Conservation (phyloP, 2,888 invertebrate genomes). For the Rhaphigaster nebulosa region DNA sequence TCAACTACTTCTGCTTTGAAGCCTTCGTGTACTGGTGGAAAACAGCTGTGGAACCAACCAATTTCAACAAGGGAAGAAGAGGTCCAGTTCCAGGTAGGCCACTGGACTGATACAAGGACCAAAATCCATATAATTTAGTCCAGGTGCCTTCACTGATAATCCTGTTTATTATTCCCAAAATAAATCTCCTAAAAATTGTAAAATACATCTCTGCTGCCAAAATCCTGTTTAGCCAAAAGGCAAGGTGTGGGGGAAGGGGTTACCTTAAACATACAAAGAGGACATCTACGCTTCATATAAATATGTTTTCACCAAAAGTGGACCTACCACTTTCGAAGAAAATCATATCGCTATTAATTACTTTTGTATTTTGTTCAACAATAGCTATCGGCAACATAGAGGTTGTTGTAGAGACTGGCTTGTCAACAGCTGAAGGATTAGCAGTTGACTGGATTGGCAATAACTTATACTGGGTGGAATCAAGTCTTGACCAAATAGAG, state of each 20-base stretch:
- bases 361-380: slow-evolving; percentile 63
- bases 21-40: no score
- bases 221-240: neutral
- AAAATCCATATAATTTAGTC: no score
- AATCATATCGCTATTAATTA: neutral
- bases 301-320: neutral
- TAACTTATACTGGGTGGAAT: slow-evolving; percentile 91
- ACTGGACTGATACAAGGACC: no score
- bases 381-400: slow-evolving; percentile 80
- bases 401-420: slow-evolving; percentile 85
- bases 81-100: no score
- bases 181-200: no score
- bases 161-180: no score
- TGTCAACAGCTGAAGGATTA: slow-evolving; percentile 89
- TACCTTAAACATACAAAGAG: neutral
- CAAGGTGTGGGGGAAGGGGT: neutral
- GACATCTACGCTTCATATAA: neutral
- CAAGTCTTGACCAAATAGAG: slow-evolving; percentile 86
- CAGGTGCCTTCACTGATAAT: no score
- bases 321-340: neutral
- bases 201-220: neutral
- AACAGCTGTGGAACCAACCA: no score
- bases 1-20: no score
- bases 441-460: slow-evolving; percentile 91
- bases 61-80: no score